Evolutionary conservation across 23 tunicate species (phyloP).

Genomic region (Clavelina lepadiformis): DNA sequence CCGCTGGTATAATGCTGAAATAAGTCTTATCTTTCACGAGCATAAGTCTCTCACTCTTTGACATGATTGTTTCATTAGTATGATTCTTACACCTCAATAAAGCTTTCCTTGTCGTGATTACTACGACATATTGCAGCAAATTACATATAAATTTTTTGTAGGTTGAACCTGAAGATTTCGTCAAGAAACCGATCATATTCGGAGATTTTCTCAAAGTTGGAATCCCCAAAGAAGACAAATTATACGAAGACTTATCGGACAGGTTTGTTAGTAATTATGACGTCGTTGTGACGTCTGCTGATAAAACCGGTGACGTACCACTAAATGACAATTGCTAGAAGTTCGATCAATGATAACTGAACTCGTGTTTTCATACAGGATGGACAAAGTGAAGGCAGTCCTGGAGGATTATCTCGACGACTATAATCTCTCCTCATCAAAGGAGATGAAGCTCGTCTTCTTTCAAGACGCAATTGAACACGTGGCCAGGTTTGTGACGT

Average conservation of each 20-base stretch:
- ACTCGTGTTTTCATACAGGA: constrained; percentile 30
- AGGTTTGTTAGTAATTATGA: constrained; percentile 24
- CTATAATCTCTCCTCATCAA: constrained; percentile 82
- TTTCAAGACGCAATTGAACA: constrained; percentile 98
- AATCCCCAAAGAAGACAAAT: constrained; percentile 66
- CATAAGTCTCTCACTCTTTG: too few relatives aligned
- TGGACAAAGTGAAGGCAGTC: constrained; percentile 78
- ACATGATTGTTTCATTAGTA: too few relatives aligned
- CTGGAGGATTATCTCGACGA: constrained; percentile 97
- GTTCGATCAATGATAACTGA: too few relatives aligned
- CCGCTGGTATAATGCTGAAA: too few relatives aligned
- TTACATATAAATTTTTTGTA: too few relatives aligned
- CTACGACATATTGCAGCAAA: too few relatives aligned
- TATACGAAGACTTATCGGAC: constrained; percentile 88
- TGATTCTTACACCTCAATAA: too few relatives aligned
- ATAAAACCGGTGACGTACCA: too few relatives aligned
- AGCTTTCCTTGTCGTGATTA: too few relatives aligned
- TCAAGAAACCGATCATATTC: constrained; percentile 85
- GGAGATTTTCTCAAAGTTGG: constrained; percentile 95
- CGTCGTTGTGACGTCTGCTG: neutral
- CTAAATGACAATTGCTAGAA: too few relatives aligned
- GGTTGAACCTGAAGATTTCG: constrained; percentile 72
- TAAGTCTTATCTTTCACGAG: too few relatives aligned
- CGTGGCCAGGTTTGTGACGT: constrained; percentile 51
- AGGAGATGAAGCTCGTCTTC: constrained; percentile 97